Evolutionary conservation across 2,888 invertebrate genomes (phyloP), one percentile per base, ranked within the genome.

Genomic region (Pandemis corylana): DNA sequence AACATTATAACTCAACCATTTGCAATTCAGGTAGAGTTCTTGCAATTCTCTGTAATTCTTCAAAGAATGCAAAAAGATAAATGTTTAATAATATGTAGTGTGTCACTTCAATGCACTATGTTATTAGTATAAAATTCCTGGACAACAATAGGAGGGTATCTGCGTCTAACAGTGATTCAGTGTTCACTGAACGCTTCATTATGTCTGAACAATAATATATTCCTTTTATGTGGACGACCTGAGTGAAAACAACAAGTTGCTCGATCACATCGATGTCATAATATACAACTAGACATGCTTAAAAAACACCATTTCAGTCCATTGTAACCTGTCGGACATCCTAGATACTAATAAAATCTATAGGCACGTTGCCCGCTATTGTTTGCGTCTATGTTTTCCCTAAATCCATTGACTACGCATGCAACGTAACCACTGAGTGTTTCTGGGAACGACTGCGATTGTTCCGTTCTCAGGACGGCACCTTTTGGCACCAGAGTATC

Each of bases 401-500:
- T 42, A 67, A 71, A 71, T 66, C 66, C 63, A 71, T 71, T 71
- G 65, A 53, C 75, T 15, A 75, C 62, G 61, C 87, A 84, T 81
- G 84, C 81, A 80, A 84, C 83, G 81, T 84, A 80, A 78, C 80
- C 82, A 84, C 85, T 85, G 82, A 83, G 77, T 70, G 81, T 76
- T 90, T 90, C 90, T 87, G 86, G 83, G 89, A 91, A 90, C 78
- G 78, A 81, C 82, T 79, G 76, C 87, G 81, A 90, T 90, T 89
- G 89, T 89, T 87, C 81, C 76, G 79, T 90, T 89, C 89, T 81
- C 77, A 82, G 86, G 89, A 88, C 88, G 86, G 89, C 84, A 84
- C 82, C 87, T 89, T 86, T 87, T 80, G 79, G 76, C 75, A 81
- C 79, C 68, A 71, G 68, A 77, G 70, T 64, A 77, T 36, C 78